Percentiles rank a stretch among this genome's conserved stretches.
These are phyloP conservation scores for Cheirogaleus medius DNA, from an alignment of 2,113 vertebrate genomes.

Conservation along the genomic window DNA sequence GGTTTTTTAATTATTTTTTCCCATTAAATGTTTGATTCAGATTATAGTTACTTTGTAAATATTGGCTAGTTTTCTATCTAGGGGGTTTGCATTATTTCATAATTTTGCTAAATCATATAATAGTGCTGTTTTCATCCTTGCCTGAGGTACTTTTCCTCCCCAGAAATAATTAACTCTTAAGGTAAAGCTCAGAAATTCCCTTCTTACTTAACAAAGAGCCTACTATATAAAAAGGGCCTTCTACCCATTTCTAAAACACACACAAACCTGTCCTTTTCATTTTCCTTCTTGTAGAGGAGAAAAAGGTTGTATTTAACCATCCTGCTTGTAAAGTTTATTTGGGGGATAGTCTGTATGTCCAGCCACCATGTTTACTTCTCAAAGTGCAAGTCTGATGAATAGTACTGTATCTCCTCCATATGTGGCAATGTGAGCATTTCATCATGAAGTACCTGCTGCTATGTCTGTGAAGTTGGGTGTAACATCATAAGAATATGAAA, in stretches of 20 bases:
- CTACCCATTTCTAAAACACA: constrained; percentile 38
- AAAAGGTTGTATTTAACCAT: constrained; percentile 38
- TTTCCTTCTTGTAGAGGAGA: constrained; percentile 50
- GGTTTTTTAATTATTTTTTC: constrained; percentile 50
- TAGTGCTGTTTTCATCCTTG: constrained; percentile 68
- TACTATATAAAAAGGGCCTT: constrained; percentile 47
- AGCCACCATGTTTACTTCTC: constrained; percentile 52
- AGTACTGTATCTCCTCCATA: constrained; percentile 60
- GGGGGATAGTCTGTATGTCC: constrained; percentile 31
- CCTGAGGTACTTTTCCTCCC: constrained; percentile 48
- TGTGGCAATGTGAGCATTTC: constrained; percentile 56
- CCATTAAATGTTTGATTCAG: constrained; percentile 60
- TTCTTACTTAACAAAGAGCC: constrained; percentile 61
- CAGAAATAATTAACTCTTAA: constrained; percentile 48
- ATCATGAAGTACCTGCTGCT: constrained; percentile 66
- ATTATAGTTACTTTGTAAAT: constrained; percentile 68
- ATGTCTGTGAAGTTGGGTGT: constrained; percentile 67
- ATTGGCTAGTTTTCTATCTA: constrained; percentile 69
- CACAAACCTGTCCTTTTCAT: constrained; percentile 37
- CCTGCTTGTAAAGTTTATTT: constrained; percentile 50
- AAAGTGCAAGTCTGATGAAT: constrained; percentile 57
- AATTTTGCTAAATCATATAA: constrained; percentile 65
- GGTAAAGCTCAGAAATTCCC: constrained; percentile 55
- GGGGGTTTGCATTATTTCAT: constrained; percentile 67
- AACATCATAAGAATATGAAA: constrained; percentile 63